Evolutionary conservation across 2,113 vertebrate genomes (phyloP), one percentile per base, ranked within the genome.

Genomic region (Poecile atricapillus): DNA sequence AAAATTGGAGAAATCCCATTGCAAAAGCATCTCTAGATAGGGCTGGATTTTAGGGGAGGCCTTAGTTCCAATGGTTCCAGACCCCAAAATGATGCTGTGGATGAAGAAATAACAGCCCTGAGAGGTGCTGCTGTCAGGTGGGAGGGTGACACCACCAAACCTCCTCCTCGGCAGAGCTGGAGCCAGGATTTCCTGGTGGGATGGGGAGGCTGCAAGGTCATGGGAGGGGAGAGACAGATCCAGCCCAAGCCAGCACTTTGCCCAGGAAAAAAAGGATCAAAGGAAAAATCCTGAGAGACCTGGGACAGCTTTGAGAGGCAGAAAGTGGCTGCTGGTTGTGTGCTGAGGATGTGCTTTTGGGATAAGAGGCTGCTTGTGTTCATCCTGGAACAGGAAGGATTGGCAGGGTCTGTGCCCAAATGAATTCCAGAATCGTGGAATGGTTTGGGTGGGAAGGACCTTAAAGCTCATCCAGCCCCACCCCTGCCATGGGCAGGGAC

Each of bases 201-300:
- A 8, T 16, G 33, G 13, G 24, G 9, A 24, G 18, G 9, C 11
- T 3, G 12, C 6, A 1, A 3, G 8, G 16, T 8, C 1, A 1
- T 15, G 52, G 24, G 44, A 64, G 27, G 16, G 7, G 13, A 65
- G 24, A 64, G 27, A 7, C n/a, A 63, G 63, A 11, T 17, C 27
- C 15, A 46, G 11, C 39, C 47, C 11, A 28, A 74, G 60, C 2
- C 49, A 37, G 20, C 1, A 0, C 5, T 39, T 59, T 71, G 18
- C 10, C 13, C 13, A 11, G 47, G 33, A 9, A 11, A 30, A 68
- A 44, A 30, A 10, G n/a, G 8, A 11, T 44, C 0, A 0, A 19
- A 71, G 16, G 25, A 37, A 28, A 15, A 73, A 23, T 49, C 15
- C 31, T n/a, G 12, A 23, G 52, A 28, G 13, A 28, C 0, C 11